Base-by-base conservation (phyloP, 2,888 invertebrate genomes). In the Poecilus cupreus region DNA sequence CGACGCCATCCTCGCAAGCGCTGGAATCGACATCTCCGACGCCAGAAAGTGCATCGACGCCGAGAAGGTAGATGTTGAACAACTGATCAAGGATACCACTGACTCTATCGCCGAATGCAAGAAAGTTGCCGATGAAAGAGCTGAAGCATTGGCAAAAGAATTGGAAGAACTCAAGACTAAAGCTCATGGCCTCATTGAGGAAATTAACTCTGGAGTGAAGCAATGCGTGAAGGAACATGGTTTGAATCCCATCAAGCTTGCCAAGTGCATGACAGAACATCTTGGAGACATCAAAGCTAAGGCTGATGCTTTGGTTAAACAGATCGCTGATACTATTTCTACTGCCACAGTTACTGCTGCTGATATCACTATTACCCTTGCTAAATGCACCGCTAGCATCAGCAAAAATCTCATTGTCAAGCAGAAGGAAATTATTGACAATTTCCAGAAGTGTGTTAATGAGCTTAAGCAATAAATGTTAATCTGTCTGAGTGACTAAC, bases 41-140 rank as follows among this genome's bases (percentile, higher is more conserved):
- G 70, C 80, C 13, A 81, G 43, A 16, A 0, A 64, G 5, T 81
- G 81, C 39, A 46, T 81, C n/a, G 75, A 60, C 0, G 64, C 39
- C 0, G 54, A 70, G 18, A 80, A 80, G 10, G 26, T 8, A 5
- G 43, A n/a, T 2, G 64, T 81, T 6, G 49, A 20, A 6, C 5
- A 26, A 11, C 11, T 81, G 13, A 11, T 75, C n/a, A 16, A 60
- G n/a, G 32, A 60, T 0, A 10, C 64, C 18, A 13, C 10, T 2
- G 37, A 39, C 0, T 5, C 18, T 16, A 20, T 64, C 5, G 20
- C 4, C 18, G 6, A 57, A 13, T 81, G 81, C 46, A 18, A 18
- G n/a, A 10, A 46, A 20, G 2, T 1, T 6, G 81, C 81, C n/a
- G 60, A 60, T 6, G 43, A 46, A n/a, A 32, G 26, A 18, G 11